phyloP scores from a whole-genome alignment of 2,113 vertebrate genomes.

The Ptilonorhynchus violaceus region DNA sequence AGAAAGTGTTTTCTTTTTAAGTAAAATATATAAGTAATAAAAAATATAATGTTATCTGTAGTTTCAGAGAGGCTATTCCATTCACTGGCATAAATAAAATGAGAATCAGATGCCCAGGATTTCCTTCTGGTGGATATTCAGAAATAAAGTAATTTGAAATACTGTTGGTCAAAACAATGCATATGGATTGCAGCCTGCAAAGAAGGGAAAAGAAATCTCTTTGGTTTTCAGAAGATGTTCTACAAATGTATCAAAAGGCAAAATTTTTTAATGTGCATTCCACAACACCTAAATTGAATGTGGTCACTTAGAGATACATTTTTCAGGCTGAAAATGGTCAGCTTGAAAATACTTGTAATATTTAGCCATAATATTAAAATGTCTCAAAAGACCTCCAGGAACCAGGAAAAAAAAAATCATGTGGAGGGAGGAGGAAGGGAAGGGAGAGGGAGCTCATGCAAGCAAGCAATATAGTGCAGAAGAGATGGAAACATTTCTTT shows the following conservation, averaged over 20 bases:
- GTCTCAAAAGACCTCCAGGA: neutral
- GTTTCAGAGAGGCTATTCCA: neutral
- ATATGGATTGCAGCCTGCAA: neutral
- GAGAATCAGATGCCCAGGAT: neutral
- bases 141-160: neutral
- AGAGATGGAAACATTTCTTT: slow-evolving; percentile 62
- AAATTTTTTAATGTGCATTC: neutral
- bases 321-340: neutral
- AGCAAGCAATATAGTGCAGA: neutral
- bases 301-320: neutral
- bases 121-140: neutral
- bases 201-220: neutral
- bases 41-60: neutral
- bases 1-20: neutral
- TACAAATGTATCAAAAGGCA: neutral
- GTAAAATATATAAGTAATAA: neutral
- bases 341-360: neutral
- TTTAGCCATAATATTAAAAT: neutral
- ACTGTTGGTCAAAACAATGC: neutral
- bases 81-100: neutral
- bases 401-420: neutral
- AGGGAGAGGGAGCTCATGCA: neutral
- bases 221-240: neutral
- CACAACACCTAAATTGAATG: neutral
- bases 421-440: neutral